Conservation (phyloP, 1,140 invertebrate species). For the Drusus annulatus region DNA sequence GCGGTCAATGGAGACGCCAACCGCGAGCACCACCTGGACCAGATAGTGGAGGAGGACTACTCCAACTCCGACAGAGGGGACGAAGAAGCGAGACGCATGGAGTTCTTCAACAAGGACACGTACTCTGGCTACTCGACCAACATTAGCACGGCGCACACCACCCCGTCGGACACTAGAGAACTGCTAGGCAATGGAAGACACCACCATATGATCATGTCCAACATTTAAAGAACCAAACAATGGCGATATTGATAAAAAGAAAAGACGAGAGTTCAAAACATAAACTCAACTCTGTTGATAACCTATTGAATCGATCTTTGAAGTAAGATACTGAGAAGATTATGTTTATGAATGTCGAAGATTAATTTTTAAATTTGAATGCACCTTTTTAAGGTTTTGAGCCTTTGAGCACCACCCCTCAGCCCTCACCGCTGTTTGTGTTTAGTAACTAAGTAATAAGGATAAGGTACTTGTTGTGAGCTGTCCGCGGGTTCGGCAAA, state of each 20-base stretch:
- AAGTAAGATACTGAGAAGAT: too few relatives aligned
- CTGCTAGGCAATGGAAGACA: conserved; percentile 73
- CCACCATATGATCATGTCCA: conserved; percentile 66
- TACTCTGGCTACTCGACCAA: conserved; percentile 72
- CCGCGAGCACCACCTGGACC: conserved; percentile 69
- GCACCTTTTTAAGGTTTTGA: conserved; percentile 20
- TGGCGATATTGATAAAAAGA: not conserved
- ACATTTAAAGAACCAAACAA: conserved; percentile 63
- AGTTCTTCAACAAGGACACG: conserved; percentile 67
- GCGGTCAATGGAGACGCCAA: conserved; percentile 66
- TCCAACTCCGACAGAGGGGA: conserved; percentile 67
- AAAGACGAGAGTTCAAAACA: not conserved
- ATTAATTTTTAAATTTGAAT: conserved; percentile 54
- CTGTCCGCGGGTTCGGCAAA: not conserved
- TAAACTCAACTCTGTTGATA: not conserved
- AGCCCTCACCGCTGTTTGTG: conserved; percentile 18
- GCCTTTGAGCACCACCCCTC: conserved; percentile 23
- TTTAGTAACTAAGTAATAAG: too few relatives aligned
- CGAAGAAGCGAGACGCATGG: conserved; percentile 64
- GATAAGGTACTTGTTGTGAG: not conserved
- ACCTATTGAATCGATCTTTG: not conserved
- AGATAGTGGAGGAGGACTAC: conserved; percentile 75
- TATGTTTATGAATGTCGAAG: too few relatives aligned
- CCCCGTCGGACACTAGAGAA: conserved; percentile 77
- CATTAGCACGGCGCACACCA: conserved; percentile 71